phyloP scores from a whole-genome alignment of 2,797 vertebrate genomes.

The Gymnopithys bicolor region DNA sequence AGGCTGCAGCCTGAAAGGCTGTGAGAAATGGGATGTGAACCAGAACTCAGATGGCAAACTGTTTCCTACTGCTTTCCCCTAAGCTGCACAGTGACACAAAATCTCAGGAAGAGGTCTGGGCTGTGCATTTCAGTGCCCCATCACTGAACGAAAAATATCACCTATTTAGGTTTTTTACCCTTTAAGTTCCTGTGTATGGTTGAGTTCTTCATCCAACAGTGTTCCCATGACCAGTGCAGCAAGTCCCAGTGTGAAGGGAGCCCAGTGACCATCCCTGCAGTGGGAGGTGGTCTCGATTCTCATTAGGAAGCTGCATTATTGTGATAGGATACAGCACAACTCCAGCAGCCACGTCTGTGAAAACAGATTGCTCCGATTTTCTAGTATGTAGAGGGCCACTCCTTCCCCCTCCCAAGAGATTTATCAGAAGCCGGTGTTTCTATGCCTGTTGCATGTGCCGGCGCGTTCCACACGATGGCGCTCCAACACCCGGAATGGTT shows the following conservation, averaged over 20 bases:
- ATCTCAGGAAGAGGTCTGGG: no score
- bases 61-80: not conserved
- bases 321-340: not conserved
- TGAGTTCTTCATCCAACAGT: not conserved
- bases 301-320: not conserved
- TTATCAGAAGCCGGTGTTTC: rapidly evolving
- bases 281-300: not conserved
- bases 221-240: not conserved
- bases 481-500: slow-evolving; percentile 53
- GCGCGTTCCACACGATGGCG: slow-evolving; percentile 66
- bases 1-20: not conserved
- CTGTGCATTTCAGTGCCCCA: not conserved
- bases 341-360: not conserved
- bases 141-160: not conserved
- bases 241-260: rapidly evolving
- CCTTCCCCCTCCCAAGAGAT: not conserved
- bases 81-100: not conserved
- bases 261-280: not conserved
- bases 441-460: not conserved
- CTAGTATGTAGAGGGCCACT: rapidly evolving
- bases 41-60: not conserved
- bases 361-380: not conserved
- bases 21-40: not conserved
- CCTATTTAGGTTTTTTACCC: no score
- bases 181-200: no score